Evolutionary conservation across 2,888 invertebrate species (phyloP).

Genomic region (Pammene aurita): DNA sequence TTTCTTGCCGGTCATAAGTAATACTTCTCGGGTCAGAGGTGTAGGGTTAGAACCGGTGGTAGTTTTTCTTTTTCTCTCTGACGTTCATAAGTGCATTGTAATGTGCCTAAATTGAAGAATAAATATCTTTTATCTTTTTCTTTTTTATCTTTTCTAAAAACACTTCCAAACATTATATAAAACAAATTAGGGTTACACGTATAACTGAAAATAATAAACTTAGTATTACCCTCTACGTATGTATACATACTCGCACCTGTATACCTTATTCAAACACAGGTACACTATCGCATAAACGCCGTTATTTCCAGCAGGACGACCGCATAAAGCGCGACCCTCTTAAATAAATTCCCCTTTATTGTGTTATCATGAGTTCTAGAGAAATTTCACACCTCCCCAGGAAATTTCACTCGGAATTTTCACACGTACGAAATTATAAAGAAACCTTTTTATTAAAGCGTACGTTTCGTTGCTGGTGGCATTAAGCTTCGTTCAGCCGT

Average conservation of each 20-base stretch:
- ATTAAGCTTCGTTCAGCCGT: slow-evolving; percentile 12
- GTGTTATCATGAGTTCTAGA: slow-evolving; percentile 37
- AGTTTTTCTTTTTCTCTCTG: too few species aligned
- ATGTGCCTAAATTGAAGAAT: too few species aligned
- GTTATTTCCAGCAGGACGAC: slow-evolving; percentile 27
- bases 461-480: slow-evolving; percentile 17
- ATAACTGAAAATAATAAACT: too few species aligned
- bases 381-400: slow-evolving; percentile 33
- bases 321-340: slow-evolving; percentile 38
- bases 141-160: too few species aligned
- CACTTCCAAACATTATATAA: too few species aligned
- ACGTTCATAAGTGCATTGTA: too few species aligned
- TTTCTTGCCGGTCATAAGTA: too few species aligned
- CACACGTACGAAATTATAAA: slow-evolving; percentile 37
- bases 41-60: too few species aligned
- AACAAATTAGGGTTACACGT: too few species aligned
- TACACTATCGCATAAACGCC: slow-evolving; percentile 24
- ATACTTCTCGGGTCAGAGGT: too few species aligned
- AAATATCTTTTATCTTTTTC: too few species aligned
- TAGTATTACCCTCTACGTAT: too few species aligned
- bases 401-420: slow-evolving; percentile 36
- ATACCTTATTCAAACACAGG: slow-evolving; percentile 12
- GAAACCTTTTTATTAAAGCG: slow-evolving; percentile 37
- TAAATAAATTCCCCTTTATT: slow-evolving; percentile 41
- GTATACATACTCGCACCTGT: not conserved